Evolutionary conservation across 2,113 vertebrate genomes (phyloP), one percentile per base, ranked within the genome.

Genomic region (Apeltes quadracus): DNA sequence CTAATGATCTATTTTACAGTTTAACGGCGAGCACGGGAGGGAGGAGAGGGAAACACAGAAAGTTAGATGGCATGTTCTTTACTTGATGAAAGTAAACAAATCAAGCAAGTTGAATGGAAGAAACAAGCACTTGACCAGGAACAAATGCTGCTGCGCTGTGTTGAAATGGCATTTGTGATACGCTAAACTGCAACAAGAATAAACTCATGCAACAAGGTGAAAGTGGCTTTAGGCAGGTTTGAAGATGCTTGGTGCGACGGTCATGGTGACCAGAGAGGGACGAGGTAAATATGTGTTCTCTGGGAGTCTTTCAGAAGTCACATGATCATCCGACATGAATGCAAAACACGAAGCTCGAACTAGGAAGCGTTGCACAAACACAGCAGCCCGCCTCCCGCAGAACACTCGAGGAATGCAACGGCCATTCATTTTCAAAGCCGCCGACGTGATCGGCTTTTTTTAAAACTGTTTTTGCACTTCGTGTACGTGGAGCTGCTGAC

Each of bases 1-100:
- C 83, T 92, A 93, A 92, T 91, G 91, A 91, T 82, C 79, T 90
- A 85, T 90, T 55, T 76, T 85, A 66, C 65, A 64, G 75, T 89
- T 86, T 80, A 87, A 85, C 81, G 73, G 67, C 55, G 56, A 65
- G 75, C 43, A 36, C 75, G 71, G 44, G 59, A 44, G 75, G 62
- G 55, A 56, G 50, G 34, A 22, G 69, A 86, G 50, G 65, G 79
- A 81, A 80, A 80, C 50, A 44, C 46, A 48, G 55, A 75, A 77
- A 78, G 63, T 80, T 69, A 62, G 32, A 56, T 25, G 44, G 3
- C 20, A 63, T 71, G 69, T 56, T 65, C n/a, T 57, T 69, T 38
- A 32, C 6, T 16, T 36, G 38, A 69, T 66, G 3, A 63, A 76
- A 27, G n/a, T n/a, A n/a, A n/a, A 23, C 7, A 3, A 27, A 34